Conservation (phyloP, 2,113 vertebrate species). For the Morphnarchus princeps region DNA sequence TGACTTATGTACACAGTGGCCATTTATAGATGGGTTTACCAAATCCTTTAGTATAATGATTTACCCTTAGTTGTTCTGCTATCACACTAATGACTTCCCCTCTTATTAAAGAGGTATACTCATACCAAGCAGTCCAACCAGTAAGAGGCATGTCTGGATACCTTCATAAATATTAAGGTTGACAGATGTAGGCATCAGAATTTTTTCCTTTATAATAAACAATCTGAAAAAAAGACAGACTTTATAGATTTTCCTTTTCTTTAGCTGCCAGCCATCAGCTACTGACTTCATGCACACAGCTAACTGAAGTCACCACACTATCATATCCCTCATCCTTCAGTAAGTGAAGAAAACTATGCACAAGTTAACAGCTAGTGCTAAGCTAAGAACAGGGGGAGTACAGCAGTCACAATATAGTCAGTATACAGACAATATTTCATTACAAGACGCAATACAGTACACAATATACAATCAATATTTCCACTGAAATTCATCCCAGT, state of each 20-base stretch:
- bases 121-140: neutral
- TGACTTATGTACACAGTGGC: neutral
- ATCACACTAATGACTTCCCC: neutral
- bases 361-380: neutral
- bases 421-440: neutral
- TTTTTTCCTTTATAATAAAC: neutral
- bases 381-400: neutral
- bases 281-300: neutral
- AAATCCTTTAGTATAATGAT: neutral
- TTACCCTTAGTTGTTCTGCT: neutral
- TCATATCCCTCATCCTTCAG: neutral
- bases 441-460: neutral
- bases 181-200: neutral
- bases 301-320: neutral
- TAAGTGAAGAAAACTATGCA: neutral
- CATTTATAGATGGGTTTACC: neutral
- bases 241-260: neutral
- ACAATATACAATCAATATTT: neutral
- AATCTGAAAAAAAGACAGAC: neutral
- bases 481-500: neutral
- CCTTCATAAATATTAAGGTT: neutral
- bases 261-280: neutral
- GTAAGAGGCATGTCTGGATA: neutral
- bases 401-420: neutral
- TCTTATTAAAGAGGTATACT: neutral